phyloP scores from a whole-genome alignment of 1,140 invertebrate genomes.

The Eupeodes corollae region DNA sequence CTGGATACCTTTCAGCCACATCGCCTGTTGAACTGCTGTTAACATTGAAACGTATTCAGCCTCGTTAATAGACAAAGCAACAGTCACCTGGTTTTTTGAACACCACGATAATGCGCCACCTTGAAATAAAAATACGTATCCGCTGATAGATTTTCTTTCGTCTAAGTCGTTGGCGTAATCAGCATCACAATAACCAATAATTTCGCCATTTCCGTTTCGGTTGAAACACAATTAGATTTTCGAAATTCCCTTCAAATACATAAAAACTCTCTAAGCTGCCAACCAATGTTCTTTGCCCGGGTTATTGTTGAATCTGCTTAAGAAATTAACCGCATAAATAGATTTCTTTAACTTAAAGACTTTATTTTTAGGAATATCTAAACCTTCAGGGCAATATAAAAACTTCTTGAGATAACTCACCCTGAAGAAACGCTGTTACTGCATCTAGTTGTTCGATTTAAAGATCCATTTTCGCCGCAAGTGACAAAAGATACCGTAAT shows the following conservation, averaged over 20 bases:
- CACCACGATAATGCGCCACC: conserved; percentile 3
- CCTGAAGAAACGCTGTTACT: conserved; percentile 12
- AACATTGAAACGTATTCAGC: conserved; percentile 7
- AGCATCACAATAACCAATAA: neutral
- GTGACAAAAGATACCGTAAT: conserved; percentile 18
- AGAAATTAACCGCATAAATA: conserved; percentile 15
- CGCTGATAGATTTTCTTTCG: conserved; percentile 4
- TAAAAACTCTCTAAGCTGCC: conserved; percentile 1
- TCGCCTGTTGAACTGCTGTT: conserved; percentile 4
- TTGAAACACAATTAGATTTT: conserved; percentile 7
- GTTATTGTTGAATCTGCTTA: conserved; percentile 14
- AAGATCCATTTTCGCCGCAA: conserved; percentile 9
- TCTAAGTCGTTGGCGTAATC: conserved; percentile 8
- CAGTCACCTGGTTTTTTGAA: conserved; percentile 9
- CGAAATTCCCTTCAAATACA: conserved; percentile 20
- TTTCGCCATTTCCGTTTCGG: neutral
- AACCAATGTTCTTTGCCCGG: conserved; percentile 8
- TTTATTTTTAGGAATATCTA: conserved; percentile 6
- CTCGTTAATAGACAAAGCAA: conserved; percentile 27
- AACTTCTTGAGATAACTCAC: conserved; percentile 28
- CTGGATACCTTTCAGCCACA: conserved; percentile 4
- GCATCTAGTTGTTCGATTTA: conserved; percentile 18
- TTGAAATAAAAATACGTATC: conserved; percentile 7
- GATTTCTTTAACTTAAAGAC: conserved; percentile 17
- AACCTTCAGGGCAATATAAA: conserved; percentile 33